Conservation (phyloP, 2,797 vertebrate genomes). For the Hephaestus fuliginosus region DNA sequence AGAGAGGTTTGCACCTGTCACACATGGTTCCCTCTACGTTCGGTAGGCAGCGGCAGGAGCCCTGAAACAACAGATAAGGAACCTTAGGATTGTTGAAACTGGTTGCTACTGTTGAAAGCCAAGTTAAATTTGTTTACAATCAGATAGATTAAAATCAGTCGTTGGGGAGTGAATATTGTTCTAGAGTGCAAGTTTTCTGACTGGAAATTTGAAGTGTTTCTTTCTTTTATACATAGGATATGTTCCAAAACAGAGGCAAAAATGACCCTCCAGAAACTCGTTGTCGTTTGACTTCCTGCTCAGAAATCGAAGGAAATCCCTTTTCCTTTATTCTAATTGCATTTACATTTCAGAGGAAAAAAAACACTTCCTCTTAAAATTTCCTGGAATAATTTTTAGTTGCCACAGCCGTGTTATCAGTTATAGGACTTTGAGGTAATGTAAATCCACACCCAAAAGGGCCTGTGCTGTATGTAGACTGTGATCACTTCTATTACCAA, state of each 20-base stretch:
- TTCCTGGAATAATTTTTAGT: conserved; percentile 26
- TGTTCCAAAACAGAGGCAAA: conserved; percentile 30
- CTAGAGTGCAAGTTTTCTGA: conserved; percentile 27
- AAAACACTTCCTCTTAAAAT: conserved; percentile 60
- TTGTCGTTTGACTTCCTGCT: conserved; percentile 52
- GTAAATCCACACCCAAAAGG: conserved; percentile 45
- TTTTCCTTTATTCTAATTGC: conserved; percentile 71
- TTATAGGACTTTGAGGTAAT: conserved; percentile 6
- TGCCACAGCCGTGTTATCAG: conserved; percentile 48
- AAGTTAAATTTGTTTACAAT: conserved; percentile 39
- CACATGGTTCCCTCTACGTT: conserved; percentile 88
- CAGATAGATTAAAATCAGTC: conserved; percentile 23
- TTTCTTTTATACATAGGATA: conserved; percentile 10
- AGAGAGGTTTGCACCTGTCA: conserved; percentile 90
- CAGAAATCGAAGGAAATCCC: conserved; percentile 70
- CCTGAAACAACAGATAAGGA: conserved; percentile 81
- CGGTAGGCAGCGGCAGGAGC: conserved; percentile 87
- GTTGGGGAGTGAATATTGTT: neutral
- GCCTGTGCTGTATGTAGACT: conserved; percentile 28
- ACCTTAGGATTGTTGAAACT: conserved; percentile 28
- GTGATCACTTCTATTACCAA: conserved; percentile 20
- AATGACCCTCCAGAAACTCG: conserved; percentile 10
- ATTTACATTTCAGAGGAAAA: conserved; percentile 45
- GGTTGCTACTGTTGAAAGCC: conserved; percentile 13
- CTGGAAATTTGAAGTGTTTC: conserved; percentile 4